Evolutionary conservation across 2,888 invertebrate species (phyloP), one percentile per base, ranked within the genome.

Genomic region (Tipula confusa): DNA sequence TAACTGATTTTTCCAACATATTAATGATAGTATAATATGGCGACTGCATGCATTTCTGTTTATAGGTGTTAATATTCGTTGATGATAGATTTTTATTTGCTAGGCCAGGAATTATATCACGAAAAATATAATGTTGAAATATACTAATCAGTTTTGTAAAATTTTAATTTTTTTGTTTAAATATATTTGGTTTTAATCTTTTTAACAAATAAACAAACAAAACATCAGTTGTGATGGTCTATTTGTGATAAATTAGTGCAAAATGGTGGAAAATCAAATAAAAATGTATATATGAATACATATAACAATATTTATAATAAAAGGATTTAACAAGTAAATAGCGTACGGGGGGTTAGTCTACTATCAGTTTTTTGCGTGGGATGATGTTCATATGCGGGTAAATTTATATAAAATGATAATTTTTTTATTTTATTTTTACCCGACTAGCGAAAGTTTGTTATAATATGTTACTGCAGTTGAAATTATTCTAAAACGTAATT

Each of bases 181-280:
- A n/a, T n/a, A n/a, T n/a, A n/a, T n/a, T 64, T 64, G 43, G 64
- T 24, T 64, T 64, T 64, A 64, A 64, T 64, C 64, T 64, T 64
- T 64, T 64, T 18, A 64, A 64, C 64, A 64, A 64, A 64, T 64
- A 64, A 64, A 64, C 64, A 64, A 7, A 24, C 64, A 43, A 43
- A 43, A 24, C 64, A 64, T 64, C 64, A 24, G 24, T 64, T 64
- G 1, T 64, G 64, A 64, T 64, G 7, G 64, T 64, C 64, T 64
- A 64, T 64, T 24, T 24, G 64, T 64, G 64, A 64, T 64, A 64
- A 64, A 64, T 64, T 64, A 64, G 64, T 64, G 64, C 64, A 64
- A 24, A 64, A 64, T 24, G 18, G 64, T 64, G 64, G 64, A 64
- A 64, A 64, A 64, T 64, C 64, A 64, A 64, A 64, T 64, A 24